Evolutionary conservation across 1,140 invertebrate species (phyloP).

Genomic region (Zaprionus tsacasi): DNA sequence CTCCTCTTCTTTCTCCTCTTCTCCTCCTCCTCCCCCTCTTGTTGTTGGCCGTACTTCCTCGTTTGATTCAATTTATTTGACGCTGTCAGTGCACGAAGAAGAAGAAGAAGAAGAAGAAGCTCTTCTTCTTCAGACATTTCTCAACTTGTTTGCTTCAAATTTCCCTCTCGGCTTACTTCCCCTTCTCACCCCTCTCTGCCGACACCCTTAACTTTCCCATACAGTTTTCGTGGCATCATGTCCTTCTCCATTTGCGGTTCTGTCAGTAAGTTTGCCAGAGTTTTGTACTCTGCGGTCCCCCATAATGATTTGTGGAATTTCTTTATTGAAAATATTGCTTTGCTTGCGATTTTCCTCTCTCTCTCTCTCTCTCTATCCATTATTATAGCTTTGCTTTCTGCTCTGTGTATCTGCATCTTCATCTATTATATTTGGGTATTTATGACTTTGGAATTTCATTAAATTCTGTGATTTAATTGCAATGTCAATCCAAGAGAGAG

Average conservation of each 20-base stretch:
- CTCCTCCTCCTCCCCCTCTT: not conserved
- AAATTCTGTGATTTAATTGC: constrained; percentile 31
- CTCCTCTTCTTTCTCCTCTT: not conserved
- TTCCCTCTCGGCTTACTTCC: constrained; percentile 12
- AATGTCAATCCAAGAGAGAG: not conserved
- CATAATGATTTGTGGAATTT: constrained; percentile 77
- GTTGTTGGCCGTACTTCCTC: constrained; percentile 50
- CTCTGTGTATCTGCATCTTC: not conserved
- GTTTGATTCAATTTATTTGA: constrained; percentile 80
- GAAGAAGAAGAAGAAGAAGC: not conserved
- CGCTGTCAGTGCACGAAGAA: constrained; percentile 51
- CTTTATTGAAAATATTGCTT: constrained; percentile 61
- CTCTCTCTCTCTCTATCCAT: constrained; percentile 5
- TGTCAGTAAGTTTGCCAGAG: constrained; percentile 58
- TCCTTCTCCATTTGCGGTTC: constrained; percentile 29
- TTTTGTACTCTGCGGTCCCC: constrained; percentile 64
- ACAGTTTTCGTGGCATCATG: constrained; percentile 33
- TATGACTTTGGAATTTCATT: constrained; percentile 39
- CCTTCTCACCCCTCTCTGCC: not conserved
- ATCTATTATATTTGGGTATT: constrained; percentile 19
- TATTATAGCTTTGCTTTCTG: constrained; percentile 7
- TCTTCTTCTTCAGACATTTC: constrained; percentile 11
- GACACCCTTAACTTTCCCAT: not conserved
- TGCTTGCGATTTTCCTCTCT: constrained; percentile 36
- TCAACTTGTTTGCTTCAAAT: constrained; percentile 52